Base-by-base conservation (phyloP, 2,888 invertebrate species). In the Lithosia quadra region DNA sequence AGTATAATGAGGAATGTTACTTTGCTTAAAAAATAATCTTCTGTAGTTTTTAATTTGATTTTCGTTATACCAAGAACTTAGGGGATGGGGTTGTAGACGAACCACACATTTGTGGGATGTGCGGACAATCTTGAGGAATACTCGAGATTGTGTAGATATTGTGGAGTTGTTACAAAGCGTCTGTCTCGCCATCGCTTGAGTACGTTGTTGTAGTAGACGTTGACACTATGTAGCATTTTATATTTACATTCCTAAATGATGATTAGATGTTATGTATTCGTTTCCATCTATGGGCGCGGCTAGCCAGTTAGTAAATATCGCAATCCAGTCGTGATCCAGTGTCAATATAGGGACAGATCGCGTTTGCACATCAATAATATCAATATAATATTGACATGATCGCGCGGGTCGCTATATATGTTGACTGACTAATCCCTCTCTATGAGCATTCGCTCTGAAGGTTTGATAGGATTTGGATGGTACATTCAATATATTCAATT, bases 171-270 rank as follows among this genome's bases (percentile, higher is more conserved):
- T 21, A 39, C 22, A 15, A 39, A 24, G 18, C 39, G 43, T 43
- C 49, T 28, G 49, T 10, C 11, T 11, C 39, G 70, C 67, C 72
- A 64, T 63, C 67, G 18, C 69, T 66, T 71, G 68, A 68, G 33
- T 28, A 63, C 68, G 60, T 39, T 28, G 59, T 63, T 59, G 63
- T 56, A 56, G 73, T 85, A 84, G 79, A 68, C 55, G 73, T 74
- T 72, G 62, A 69, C 69, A 73, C 66, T 57, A 76, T 76, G 75
- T 86, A 89, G 86, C 87, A 87, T 89, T 88, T 90, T 88, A 84
- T 84, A 84, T 90, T 85, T 83, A 91, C 91, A 91, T 91, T 91
- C 91, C 91, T 85, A 80, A 82, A 78, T 84, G 80, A 82, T 81
- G 72, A 82, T 78, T 86, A 83, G 79, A 75, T 77, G 74, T 80